phyloP scores from a whole-genome alignment of 1,140 invertebrate genomes.

The Gryllus bimaculatus region DNA sequence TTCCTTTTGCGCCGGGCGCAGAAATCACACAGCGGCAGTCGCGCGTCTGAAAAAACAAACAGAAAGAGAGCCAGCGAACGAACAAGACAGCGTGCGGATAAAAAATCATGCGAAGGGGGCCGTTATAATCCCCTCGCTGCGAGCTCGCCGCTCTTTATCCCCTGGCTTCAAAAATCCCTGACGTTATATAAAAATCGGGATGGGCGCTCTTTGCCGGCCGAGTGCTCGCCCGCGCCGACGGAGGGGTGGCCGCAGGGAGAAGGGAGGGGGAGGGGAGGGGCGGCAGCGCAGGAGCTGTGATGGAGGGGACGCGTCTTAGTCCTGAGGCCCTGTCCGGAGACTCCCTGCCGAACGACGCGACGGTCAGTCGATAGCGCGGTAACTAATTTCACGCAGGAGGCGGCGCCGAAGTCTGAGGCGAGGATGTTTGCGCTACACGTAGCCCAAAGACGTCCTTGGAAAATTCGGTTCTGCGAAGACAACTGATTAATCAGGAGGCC shows the following conservation, averaged over 20 bases:
- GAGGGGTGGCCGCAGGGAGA: neutral
- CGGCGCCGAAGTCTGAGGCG: no score
- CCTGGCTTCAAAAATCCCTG: neutral
- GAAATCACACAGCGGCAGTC: neutral
- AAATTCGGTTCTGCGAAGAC: no score
- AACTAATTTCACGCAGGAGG: no score
- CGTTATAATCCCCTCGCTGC: neutral
- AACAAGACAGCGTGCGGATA: neutral
- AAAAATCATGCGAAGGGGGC: neutral
- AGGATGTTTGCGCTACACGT: no score
- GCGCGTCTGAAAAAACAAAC: neutral
- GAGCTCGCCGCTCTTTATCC: neutral
- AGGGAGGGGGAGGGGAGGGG: no score
- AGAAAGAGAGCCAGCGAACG: neutral
- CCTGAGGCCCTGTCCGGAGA: no score
- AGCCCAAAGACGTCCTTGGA: no score
- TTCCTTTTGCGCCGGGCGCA: neutral
- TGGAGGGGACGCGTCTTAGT: no score
- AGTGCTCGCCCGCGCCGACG: neutral
- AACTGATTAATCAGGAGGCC: no score
- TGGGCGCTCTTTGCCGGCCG: neutral
- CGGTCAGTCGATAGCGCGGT: no score
- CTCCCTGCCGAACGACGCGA: no score
- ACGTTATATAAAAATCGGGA: neutral
- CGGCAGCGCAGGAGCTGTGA: no score